Base-by-base conservation (phyloP, 2,888 invertebrate genomes). In the Meteorus cinctellus region DNA sequence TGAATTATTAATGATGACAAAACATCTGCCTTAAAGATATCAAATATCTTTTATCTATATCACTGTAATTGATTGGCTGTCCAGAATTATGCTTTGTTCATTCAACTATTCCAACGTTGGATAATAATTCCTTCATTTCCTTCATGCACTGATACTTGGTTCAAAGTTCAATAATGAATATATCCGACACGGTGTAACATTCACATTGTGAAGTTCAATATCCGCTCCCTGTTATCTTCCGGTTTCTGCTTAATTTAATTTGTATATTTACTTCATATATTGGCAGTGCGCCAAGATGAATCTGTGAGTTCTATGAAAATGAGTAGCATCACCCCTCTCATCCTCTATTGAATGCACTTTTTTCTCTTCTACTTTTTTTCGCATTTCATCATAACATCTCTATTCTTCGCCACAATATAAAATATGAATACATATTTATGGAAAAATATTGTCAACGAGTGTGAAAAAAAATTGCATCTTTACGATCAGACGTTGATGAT, bases 201-300 rank as follows among this genome's bases (percentile, higher is more conserved):
- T 24, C 4, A 63, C 27, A 29, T 63, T 34, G 63, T 34, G n/a
- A 63, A 34, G 34, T 63, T 63, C 31, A 63, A 63, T n/a, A 19
- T 65, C 36, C 34, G 19, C 16, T 75, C 70, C 75, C 75, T 80
- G 77, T 78, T 83, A 82, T 81, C 81, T 80, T 79, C 77, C 68
- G 80, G 81, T 82, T 83, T 82, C 81, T 81, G 81, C 82, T 84
- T 86, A 86, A 86, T 85, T 84, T 83, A 85, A 85, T 86, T 86
- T 85, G 82, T 83, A 85, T 83, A 85, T 85, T 84, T 82, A 79
- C 83, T 80, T 82, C 78, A 70, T 75, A 79, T 78, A 79, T 78
- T 84, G 85, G 85, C 84, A 69, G 59, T 24, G 65, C 48, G 83
- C 85, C 85, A 84, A 78, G 80, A 81, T 79, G 74, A 81, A 78